These are phyloP conservation scores for Rhyzopertha dominica DNA, from an alignment of 1,140 invertebrate species.

Conservation along the genomic window DNA sequence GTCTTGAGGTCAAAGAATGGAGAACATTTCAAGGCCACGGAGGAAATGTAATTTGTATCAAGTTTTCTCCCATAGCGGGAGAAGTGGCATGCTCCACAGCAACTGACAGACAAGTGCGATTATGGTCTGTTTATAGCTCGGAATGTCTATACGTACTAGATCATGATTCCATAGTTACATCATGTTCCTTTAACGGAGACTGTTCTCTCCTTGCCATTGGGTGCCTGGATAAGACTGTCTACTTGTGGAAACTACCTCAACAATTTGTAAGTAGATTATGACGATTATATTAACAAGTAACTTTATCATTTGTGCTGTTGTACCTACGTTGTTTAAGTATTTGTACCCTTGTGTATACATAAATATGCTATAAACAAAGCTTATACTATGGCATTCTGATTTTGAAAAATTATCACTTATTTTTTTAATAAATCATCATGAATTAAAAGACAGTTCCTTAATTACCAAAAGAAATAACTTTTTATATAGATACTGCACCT, in stretches of 20 bases:
- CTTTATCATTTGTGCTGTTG: no score
- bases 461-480: no score
- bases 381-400: no score
- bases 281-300: no score
- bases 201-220: conserved; percentile 52
- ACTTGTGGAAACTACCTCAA: conserved; percentile 54
- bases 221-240: conserved; percentile 52
- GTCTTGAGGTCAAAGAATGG: conserved; percentile 37
- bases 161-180: conserved; percentile 54
- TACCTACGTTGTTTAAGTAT: no score
- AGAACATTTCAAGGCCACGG: conserved; percentile 50
- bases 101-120: conserved; percentile 44
- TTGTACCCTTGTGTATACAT: no score
- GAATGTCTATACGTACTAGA: conserved; percentile 55
- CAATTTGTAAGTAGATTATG: conserved; percentile 46
- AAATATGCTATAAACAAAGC: no score
- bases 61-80: conserved; percentile 46
- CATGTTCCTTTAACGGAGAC: conserved; percentile 51
- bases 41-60: conserved; percentile 55
- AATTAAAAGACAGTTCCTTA: no score
- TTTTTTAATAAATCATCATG: no score
- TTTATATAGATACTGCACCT: neutral
- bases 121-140: conserved; percentile 50
- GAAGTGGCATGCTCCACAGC: conserved; percentile 46
- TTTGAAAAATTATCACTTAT: no score